Base-by-base conservation (phyloP, 2,113 vertebrate genomes). In the Cranoglanis bouderius region DNA sequence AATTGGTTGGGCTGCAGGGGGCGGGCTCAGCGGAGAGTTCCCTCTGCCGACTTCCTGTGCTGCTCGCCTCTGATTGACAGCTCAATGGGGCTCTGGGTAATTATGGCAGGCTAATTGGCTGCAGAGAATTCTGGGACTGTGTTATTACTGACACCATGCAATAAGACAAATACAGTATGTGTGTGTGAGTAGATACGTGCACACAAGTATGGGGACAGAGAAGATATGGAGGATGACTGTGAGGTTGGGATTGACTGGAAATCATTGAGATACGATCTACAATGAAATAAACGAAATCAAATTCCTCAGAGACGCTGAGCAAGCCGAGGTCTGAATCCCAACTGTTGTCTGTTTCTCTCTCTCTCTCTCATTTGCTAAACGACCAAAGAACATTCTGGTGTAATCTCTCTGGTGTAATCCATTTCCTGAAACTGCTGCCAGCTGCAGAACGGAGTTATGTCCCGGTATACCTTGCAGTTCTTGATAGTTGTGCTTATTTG, bases 61-160 rank as follows among this genome's bases (percentile, higher is more conserved):
- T 91, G 93, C 93, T 92, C 89, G 93, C 90, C 89, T 53, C 9
- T 95, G 96, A 96, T 93, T 94, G 95, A 94, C 95, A 94, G 94
- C 95, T 94, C 95, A 94, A 94, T 95, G 93, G 94, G 95, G 94
- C 93, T 93, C 94, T 94, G 93, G 94, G 94, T 95, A 96, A 96
- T 96, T 96, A 96, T 74, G 92, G 91, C 90, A 86, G 84, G 91
- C 94, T 96, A 96, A 96, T 96, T 96, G 95, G 92, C 94, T 94
- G 93, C 93, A 94, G 94, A 94, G 94, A 95, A 95, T 93, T 92
- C 93, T 91, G 92, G 94, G 94, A 95, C 93, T 92, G 93, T 95
- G 94, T 95, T 94, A 95, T 96, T 95, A 96, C 92, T 92, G 94
- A 95, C 93, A 90, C 93, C 92, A 93, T 78, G 84, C 84, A 85